Evolutionary conservation across 1,140 invertebrate genomes (phyloP), one percentile per base, ranked within the genome.

Genomic region (Drosophila mayri): DNA sequence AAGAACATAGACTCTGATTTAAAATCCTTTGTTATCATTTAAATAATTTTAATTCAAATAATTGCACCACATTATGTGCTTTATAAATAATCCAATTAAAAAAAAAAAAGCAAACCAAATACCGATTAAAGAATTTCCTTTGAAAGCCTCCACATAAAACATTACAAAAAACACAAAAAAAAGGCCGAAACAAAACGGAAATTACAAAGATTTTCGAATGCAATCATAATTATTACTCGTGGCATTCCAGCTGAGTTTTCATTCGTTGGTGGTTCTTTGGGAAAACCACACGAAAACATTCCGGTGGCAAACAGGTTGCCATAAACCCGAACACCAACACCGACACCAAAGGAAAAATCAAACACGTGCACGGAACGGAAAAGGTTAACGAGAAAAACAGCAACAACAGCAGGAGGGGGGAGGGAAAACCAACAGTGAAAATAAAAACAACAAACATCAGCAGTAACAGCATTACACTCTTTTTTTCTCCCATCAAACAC

Each of bases 231-330:
- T 73, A 73, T 73, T 41, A 60, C 30, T 73, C 35, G 44, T 50
- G 54, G 70, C 66, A 73, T 73, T 73, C 70, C 67, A 50, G 54
- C 44, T 30, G 67, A 73, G 44, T 73, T 73, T 72, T 59, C 52
- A 71, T 50, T 72, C 44, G 22, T 22, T 61, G 9, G 16, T 43
- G 35, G 62, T 64, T 61, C 40, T 71, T 59, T 71, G 66, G 66
- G 50, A 59, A 72, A 72, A 71, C 64, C 64, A 79, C 75, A 78
- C 47, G 44, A 75, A 78, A 76, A 76, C 74, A 83, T 87, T 90
- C 80, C 63, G 49, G 60, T 71, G 81, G 44, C 72, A 81, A 90
- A 88, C 84, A 88, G 85, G 85, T 90, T 90, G 84, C 65, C 77
- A 75, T 46, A 80, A 70, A 47, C 37, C 50, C 50, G 59, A 61